Evolutionary conservation across 2,113 vertebrate species (phyloP).

Genomic region (Prinia subflava): DNA sequence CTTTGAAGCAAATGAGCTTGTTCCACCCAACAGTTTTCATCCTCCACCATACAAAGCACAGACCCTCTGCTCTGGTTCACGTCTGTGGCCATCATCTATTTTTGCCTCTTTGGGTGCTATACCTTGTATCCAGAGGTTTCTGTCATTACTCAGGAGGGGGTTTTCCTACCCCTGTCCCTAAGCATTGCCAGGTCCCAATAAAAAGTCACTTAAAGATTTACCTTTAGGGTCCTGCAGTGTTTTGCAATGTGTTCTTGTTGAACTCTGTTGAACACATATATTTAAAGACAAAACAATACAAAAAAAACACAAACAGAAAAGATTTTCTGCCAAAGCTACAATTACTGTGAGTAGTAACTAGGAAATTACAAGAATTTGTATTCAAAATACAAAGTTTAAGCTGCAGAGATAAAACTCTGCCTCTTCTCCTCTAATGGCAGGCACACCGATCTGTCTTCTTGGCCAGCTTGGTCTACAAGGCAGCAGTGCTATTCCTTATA

Average conservation of each 20-base stretch:
- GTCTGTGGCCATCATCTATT: background rate
- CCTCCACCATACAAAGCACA: background rate
- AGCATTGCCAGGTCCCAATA: accelerated
- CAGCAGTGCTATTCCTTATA: background rate
- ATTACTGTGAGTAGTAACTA: background rate
- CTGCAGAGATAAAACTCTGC: background rate
- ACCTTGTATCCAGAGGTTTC: background rate
- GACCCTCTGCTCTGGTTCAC: background rate
- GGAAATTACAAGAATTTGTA: background rate
- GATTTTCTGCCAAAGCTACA: background rate
- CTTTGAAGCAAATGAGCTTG: constrained; percentile 1
- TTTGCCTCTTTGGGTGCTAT: background rate
- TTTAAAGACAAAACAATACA: background rate
- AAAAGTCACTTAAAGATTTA: background rate
- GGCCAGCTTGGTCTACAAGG: background rate
- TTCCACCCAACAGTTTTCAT: background rate
- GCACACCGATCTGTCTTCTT: accelerated
- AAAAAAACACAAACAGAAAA: background rate
- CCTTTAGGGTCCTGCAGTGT: background rate
- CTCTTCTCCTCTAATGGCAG: background rate
- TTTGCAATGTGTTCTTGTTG: background rate
- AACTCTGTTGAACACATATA: background rate
- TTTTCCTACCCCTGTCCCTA: background rate
- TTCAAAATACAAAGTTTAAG: background rate
- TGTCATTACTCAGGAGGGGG: background rate